These are phyloP conservation scores for Halocynthia roretzi DNA, from an alignment of 23 tunicate genomes.

Conservation along the genomic window DNA sequence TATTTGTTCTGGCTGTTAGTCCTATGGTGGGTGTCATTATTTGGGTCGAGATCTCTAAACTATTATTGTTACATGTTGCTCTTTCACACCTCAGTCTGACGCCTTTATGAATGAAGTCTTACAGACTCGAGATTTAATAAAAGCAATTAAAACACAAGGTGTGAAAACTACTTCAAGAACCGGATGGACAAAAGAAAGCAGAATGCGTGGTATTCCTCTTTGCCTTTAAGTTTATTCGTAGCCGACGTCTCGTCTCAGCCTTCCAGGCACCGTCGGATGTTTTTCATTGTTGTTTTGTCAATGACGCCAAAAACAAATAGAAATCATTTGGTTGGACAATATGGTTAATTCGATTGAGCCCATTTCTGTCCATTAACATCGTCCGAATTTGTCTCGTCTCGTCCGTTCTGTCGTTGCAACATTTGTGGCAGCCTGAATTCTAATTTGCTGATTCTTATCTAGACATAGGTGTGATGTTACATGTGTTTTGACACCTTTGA, in stretches of 20 bases:
- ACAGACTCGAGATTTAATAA: not conserved
- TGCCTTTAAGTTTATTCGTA: not conserved
- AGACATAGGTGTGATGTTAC: slow-evolving; percentile 17
- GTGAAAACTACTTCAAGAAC: slow-evolving; percentile 8
- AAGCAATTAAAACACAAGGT: not conserved
- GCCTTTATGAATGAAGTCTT: slow-evolving; percentile 3
- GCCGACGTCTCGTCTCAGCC: not conserved
- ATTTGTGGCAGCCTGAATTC: not conserved
- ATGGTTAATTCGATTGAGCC: not conserved
- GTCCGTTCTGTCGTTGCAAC: slow-evolving; percentile 3
- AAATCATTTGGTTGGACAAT: too few species aligned
- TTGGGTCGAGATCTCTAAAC: too few species aligned
- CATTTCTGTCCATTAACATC: slow-evolving; percentile 4
- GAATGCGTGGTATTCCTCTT: slow-evolving; percentile 5
- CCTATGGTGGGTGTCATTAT: too few species aligned
- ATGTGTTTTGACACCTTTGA: slow-evolving; percentile 9
- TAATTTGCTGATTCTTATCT: not conserved
- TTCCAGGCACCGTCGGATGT: slow-evolving; percentile 8
- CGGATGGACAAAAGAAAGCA: not conserved
- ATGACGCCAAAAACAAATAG: not conserved
- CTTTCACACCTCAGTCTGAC: slow-evolving; percentile 10
- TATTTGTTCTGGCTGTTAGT: too few species aligned
- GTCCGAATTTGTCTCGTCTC: slow-evolving; percentile 2
- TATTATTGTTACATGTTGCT: slow-evolving; percentile 2
- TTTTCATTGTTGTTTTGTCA: not conserved